phyloP scores from a whole-genome alignment of 2,888 invertebrate species.

The Dyspetes luteomarginatus region DNA sequence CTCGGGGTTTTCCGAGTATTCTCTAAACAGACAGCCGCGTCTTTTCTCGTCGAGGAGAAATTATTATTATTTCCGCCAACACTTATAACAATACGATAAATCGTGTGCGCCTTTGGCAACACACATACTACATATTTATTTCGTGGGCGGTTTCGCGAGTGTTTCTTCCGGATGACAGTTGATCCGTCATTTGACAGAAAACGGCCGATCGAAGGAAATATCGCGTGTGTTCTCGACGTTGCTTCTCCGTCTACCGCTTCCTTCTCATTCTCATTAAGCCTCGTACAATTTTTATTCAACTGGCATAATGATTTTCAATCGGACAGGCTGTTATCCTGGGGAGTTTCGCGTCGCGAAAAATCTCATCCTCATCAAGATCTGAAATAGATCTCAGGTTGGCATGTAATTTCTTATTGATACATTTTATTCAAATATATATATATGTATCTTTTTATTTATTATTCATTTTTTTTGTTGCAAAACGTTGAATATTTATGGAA shows the following conservation, averaged over 20 bases:
- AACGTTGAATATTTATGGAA: slow-evolving; percentile 26
- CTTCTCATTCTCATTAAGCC: neutral
- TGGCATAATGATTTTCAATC: slow-evolving; percentile 58
- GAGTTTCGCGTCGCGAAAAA: slow-evolving; percentile 50
- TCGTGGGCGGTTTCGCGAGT: slow-evolving; percentile 60
- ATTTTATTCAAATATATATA: slow-evolving; percentile 5
- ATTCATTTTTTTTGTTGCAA: slow-evolving; percentile 1
- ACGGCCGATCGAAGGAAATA: slow-evolving; percentile 56
- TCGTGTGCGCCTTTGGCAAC: slow-evolving; percentile 16
- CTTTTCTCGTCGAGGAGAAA: neutral
- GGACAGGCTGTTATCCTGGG: slow-evolving; percentile 30
- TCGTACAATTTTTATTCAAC: slow-evolving; percentile 7
- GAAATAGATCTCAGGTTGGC: slow-evolving; percentile 49
- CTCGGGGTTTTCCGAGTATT: neutral
- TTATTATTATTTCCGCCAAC: too few relatives aligned
- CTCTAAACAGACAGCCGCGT: neutral
- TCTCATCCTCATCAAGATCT: slow-evolving; percentile 55
- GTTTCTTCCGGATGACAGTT: slow-evolving; percentile 55
- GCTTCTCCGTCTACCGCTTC: slow-evolving; percentile 2
- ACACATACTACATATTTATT: slow-evolving; percentile 24
- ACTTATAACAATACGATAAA: too few relatives aligned
- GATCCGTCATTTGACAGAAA: slow-evolving; percentile 58
- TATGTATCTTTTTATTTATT: neutral
- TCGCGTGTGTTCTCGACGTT: neutral
- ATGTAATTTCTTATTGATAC: neutral